phyloP scores from a whole-genome alignment of 2,113 vertebrate species.

The Lasiurus borealis region DNA sequence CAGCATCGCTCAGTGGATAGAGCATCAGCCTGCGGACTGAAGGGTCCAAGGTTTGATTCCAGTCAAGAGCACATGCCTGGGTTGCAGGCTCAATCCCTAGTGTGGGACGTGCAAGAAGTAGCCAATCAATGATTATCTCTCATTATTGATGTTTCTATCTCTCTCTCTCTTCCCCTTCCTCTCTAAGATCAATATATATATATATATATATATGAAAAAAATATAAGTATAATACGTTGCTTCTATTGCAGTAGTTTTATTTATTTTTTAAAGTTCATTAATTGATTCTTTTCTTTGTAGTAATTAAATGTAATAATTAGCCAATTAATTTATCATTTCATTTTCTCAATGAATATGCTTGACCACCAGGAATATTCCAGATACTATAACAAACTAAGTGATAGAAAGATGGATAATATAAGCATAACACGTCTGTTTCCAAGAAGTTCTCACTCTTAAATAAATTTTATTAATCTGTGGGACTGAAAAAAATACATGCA shows the following conservation, averaged over 20 bases:
- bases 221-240: neutral
- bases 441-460: neutral
- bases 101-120: too few relatives aligned
- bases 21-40: too few relatives aligned
- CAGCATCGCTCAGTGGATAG: too few relatives aligned
- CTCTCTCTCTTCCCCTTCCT: too few relatives aligned
- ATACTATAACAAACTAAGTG: neutral
- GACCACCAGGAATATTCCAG: neutral
- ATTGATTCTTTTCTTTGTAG: constrained; percentile 49
- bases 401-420: neutral
- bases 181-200: too few relatives aligned
- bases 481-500: neutral
- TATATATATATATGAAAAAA: too few relatives aligned
- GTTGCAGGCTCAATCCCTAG: too few relatives aligned
- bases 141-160: too few relatives aligned
- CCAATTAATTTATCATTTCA: constrained; percentile 54
- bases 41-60: too few relatives aligned
- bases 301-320: constrained; percentile 63
- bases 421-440: neutral
- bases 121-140: too few relatives aligned
- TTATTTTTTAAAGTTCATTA: neutral
- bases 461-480: neutral
- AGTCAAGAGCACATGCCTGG: too few relatives aligned
- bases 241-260: constrained; percentile 49
- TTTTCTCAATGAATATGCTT: constrained; percentile 21